Evolutionary conservation across 2,113 vertebrate species (phyloP), one percentile per base, ranked within the genome.

Genomic region (Arenaria interpres): DNA sequence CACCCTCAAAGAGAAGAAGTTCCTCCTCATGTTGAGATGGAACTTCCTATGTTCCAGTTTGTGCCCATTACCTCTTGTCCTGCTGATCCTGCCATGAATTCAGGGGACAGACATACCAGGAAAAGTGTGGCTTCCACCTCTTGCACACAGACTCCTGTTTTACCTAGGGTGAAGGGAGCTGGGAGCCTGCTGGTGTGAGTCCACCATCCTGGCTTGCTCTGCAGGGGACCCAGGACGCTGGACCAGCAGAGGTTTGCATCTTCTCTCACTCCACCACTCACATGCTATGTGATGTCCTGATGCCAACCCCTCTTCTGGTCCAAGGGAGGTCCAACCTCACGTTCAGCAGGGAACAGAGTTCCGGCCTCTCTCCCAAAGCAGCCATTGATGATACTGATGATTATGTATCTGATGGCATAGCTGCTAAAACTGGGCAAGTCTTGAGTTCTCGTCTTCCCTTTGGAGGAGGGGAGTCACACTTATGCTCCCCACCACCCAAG

Each of bases 61-160:
- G 16, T 54, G 28, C 53, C 27, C 53, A 16, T 30, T 18, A 10
- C 16, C 28, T 54, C 53, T 54, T 54, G 53, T 30, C 28, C 53
- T 54, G 16, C 71, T 48, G 63, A 30, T 41, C 30, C 63, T 48
- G 46, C 46, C 30, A 2, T 4, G 53, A 28, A 14, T 62, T 33
- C 8, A 62, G 54, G 79, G 39, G 39, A 46, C 62, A 9, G 28
- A 5, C 19, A 6, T 14, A 20, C 33, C 39, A 14, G n/a, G 63
- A 30, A n/a, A 60, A 16, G 5, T 4, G 4, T 32, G 27, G 53
- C 45, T 67, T 53, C 37, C 19, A 2, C 27, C 45, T 53, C 67
- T 46, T 24, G n/a, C 41, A 41, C 53, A 28, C 1, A 0, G 1
- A 2, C 19, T 25, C 13, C 21, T 41, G 25, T 12, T 32, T 19